Conservation (phyloP, 2,888 invertebrate species). For the Pollenia angustigena region DNA sequence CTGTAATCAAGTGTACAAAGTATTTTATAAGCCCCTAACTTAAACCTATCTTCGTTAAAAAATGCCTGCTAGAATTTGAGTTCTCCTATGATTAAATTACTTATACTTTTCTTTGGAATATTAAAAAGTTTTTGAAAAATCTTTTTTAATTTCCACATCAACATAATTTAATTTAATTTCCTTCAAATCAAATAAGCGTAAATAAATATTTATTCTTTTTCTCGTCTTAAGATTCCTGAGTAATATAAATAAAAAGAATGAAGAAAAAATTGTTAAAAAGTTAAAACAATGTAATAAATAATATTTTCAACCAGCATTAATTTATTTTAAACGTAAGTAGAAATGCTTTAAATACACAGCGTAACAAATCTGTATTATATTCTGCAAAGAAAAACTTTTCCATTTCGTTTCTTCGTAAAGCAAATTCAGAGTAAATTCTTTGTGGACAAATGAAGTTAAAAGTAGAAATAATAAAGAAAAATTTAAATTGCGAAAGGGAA, state of each 20-base stretch:
- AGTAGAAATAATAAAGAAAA: neutral
- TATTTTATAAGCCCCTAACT: too few species aligned
- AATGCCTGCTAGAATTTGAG: too few species aligned
- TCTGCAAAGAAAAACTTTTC: neutral
- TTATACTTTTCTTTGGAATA: too few species aligned
- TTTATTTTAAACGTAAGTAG: constrained; percentile 36
- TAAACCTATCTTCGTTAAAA: too few species aligned
- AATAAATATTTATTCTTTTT: neutral
- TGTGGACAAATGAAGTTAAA: neutral
- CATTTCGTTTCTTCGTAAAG: neutral
- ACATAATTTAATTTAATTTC: too few species aligned
- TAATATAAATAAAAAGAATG: neutral
- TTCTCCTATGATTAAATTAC: too few species aligned
- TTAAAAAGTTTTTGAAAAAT: neutral
- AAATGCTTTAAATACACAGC: neutral
- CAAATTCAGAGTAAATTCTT: constrained; percentile 22
- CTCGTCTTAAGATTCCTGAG: constrained; percentile 15
- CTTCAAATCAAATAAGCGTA: neutral
- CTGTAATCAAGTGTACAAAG: too few species aligned
- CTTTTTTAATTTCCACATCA: neutral
- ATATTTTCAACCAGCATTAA: constrained; percentile 29
- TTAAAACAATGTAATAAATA: neutral
- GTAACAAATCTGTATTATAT: constrained; percentile 33
- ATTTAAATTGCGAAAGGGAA: neutral
- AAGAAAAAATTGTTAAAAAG: neutral